phyloP scores from a whole-genome alignment of 1,140 invertebrate species.

The Calliphora vicina region DNA sequence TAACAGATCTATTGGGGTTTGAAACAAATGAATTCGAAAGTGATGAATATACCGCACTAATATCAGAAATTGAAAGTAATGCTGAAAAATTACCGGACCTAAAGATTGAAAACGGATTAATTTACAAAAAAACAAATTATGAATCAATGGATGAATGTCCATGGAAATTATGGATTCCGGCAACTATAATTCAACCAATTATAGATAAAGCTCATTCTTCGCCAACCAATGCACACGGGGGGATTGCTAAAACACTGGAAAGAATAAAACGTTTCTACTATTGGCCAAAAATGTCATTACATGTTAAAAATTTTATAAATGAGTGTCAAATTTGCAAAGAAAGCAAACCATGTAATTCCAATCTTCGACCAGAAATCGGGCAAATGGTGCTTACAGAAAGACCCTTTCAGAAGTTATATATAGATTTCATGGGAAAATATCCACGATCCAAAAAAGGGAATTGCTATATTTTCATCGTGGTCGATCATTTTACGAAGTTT shows the following conservation, averaged over 20 bases:
- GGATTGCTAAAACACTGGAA: not conserved
- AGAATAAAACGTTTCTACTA: not conserved
- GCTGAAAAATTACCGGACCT: not conserved
- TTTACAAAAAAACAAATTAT: not conserved
- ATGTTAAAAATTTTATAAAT: not conserved
- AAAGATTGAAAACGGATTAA: not conserved
- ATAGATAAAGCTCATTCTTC: not conserved
- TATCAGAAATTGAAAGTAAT: not conserved
- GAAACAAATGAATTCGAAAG: not conserved
- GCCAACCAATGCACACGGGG: not conserved
- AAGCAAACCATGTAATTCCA: not conserved
- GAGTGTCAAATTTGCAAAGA: not conserved
- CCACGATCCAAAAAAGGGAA: not conserved
- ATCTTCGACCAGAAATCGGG: too few relatives aligned
- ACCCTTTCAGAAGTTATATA: not conserved
- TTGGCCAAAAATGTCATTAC: not conserved
- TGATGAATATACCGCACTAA: not conserved
- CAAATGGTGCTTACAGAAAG: not conserved
- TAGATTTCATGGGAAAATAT: not conserved
- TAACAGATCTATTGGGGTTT: not conserved
- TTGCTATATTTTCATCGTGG: not conserved
- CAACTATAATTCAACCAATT: not conserved
- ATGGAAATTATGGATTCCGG: not conserved
- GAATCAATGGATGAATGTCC: not conserved
- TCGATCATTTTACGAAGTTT: too few relatives aligned